Evolutionary conservation across 2,888 invertebrate genomes (phyloP).

Genomic region (Xestia ashworthii): DNA sequence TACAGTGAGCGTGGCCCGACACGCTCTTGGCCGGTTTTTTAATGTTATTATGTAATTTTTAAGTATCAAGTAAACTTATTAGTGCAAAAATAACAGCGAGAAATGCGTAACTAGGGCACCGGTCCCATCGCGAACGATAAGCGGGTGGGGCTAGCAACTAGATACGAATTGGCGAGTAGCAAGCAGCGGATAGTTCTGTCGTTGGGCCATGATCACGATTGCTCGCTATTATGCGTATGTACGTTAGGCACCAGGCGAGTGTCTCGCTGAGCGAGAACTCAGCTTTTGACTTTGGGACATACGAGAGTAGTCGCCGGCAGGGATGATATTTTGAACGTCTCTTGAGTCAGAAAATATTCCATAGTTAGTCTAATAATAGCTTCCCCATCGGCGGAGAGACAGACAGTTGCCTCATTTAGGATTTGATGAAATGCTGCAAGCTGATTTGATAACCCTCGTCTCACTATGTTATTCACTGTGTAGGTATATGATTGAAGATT

Average conservation of each 20-base stretch:
- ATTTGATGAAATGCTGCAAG: neutral
- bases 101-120: neutral
- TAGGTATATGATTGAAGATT: neutral
- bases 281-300: neutral
- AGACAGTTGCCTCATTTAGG: neutral
- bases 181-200: neutral
- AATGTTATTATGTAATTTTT: neutral
- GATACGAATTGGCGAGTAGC: neutral
- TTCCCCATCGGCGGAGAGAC: neutral
- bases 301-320: neutral
- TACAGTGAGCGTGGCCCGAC: too few species aligned
- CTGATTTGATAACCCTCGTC: neutral
- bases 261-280: neutral
- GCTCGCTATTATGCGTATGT: neutral
- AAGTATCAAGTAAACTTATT: neutral
- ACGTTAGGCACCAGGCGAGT: neutral
- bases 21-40: too few species aligned
- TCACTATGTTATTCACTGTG: neutral
- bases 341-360: neutral
- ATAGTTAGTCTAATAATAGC: too few species aligned
- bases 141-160: neutral
- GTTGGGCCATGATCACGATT: neutral
- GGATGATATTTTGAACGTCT: neutral
- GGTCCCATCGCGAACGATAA: neutral
- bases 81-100: neutral